Base-by-base conservation (phyloP, 1,140 invertebrate genomes). In the Arion vulgaris region DNA sequence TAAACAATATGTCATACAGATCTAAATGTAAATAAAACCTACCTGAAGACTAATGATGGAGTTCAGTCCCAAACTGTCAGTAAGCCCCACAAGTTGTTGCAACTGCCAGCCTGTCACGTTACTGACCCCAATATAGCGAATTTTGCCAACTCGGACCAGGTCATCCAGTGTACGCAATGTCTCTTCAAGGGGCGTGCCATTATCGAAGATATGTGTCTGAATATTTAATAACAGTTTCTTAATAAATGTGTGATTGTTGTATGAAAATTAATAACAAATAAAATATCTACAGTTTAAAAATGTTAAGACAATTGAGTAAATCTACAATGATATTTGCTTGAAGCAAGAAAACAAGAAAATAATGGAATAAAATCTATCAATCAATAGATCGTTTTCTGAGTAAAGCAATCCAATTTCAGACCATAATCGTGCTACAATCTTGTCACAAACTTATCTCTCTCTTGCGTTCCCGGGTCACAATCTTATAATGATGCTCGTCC, bases 101-200 rank as follows among this genome's bases (percentile, higher is more conserved):
- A 90, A 53, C 84, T 89, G 87, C 88, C 89, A 90, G 23, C 90
- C 89, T 41, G 69, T 77, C 19, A 91, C 74, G 71, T 91, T 90
- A 57, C 88, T 87, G 34, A 81, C 84, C 15, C 90, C 90, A 23
- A 90, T 69, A 75, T 90, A 90, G 1, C 88, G 84, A 4, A 91
- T 83, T 82, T 90, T 91, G 17, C 88, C 90, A 68, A 79, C 57
- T 26, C 85, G 81, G 1, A 91, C 87, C 17, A 90, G 80, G 74
- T 90, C 89, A 73, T 88, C 83, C 17, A 90, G 62, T 4, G 89
- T 82, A 19, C 83, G 38, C 19, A 89, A 57, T 23, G 88, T 90
- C 82, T 90, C 90, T 57, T 89, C 86, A 0, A 90, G 38, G 19
- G 86, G 86, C 13, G 83, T 82, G 34, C 76, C 85, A 68, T 84